Evolutionary conservation across 2,113 vertebrate genomes (phyloP).

Genomic region (Lethenteron camtschaticum): DNA sequence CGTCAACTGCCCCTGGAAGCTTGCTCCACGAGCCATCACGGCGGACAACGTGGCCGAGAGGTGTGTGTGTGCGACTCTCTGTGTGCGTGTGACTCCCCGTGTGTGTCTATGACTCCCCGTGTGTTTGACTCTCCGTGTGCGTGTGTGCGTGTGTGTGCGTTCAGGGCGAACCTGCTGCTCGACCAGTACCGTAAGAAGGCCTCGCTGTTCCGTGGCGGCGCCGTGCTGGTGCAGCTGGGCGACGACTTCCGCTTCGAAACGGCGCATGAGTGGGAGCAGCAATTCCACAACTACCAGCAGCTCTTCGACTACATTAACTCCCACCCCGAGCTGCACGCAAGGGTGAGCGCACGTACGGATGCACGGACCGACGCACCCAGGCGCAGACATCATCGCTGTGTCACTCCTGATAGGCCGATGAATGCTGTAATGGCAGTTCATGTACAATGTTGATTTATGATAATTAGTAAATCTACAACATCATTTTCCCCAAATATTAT

Average conservation of each 20-base stretch:
- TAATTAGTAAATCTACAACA: no score
- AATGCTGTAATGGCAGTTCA: no score
- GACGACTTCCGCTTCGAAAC: constrained; percentile 94
- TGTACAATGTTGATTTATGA: no score
- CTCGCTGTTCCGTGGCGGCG: constrained; percentile 65
- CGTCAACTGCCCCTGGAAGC: constrained; percentile 93
- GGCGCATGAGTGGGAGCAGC: constrained; percentile 81
- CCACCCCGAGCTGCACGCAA: constrained; percentile 53
- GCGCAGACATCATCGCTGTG: no score
- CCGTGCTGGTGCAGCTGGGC: constrained; percentile 67
- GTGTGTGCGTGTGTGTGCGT: not conserved
- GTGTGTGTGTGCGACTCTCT: constrained; percentile 20
- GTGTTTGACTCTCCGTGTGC: not conserved
- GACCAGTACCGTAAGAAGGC: constrained; percentile 98
- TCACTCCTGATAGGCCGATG: no score
- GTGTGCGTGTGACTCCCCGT: not conserved
- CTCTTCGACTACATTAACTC: constrained; percentile 92
- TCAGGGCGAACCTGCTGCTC: constrained; percentile 60
- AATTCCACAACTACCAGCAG: constrained; percentile 79
- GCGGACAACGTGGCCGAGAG: constrained; percentile 66
- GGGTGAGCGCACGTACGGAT: constrained; percentile 23
- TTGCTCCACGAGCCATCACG: constrained; percentile 53
- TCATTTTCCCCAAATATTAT: no score
- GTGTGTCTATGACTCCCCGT: no score
- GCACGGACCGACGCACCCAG: no score